Conservation (phyloP, 2,888 invertebrate species). For the Gymnosoma rotundatum region DNA sequence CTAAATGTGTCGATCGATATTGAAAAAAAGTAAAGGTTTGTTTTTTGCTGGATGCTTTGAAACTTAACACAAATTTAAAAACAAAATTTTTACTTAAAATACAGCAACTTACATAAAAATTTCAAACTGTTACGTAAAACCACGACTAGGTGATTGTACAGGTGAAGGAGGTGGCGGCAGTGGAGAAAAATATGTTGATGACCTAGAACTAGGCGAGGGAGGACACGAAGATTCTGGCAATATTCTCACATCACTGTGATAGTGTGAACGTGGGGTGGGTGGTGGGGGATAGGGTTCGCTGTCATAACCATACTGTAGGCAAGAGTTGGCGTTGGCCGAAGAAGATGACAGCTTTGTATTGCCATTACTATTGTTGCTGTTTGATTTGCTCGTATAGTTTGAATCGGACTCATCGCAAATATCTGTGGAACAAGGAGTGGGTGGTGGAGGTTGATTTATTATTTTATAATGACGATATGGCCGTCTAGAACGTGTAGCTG, state of each 20-base stretch:
- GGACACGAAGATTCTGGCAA: constrained; percentile 86
- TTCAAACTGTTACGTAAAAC: constrained; percentile 82
- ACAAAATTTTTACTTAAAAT: constrained; percentile 29
- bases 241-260: constrained; percentile 87
- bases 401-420: constrained; percentile 95
- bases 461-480: constrained; percentile 90
- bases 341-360: constrained; percentile 77
- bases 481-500: constrained; percentile 90
- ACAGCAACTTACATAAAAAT: constrained; percentile 78
- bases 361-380: constrained; percentile 81
- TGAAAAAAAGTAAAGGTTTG: background rate
- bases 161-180: constrained; percentile 94
- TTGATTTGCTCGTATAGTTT: constrained; percentile 85
- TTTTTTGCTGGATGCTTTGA: constrained; percentile 10
- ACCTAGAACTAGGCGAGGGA: constrained; percentile 88
- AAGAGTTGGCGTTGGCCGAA: constrained; percentile 82
- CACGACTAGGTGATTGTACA: constrained; percentile 84
- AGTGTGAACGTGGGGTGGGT: constrained; percentile 89
- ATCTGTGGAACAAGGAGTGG: constrained; percentile 97
- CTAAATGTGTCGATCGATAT: background rate
- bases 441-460: constrained; percentile 94
- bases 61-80: constrained; percentile 19
- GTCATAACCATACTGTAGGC: constrained; percentile 84
- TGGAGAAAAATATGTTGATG: constrained; percentile 90
- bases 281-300: constrained; percentile 89